Percentiles rank a stretch among this genome's conserved stretches.
phyloP scores from a whole-genome alignment of 30 jellyfish, hydroid and myxozoan genomes.

The Turritopsis rubra region DNA sequence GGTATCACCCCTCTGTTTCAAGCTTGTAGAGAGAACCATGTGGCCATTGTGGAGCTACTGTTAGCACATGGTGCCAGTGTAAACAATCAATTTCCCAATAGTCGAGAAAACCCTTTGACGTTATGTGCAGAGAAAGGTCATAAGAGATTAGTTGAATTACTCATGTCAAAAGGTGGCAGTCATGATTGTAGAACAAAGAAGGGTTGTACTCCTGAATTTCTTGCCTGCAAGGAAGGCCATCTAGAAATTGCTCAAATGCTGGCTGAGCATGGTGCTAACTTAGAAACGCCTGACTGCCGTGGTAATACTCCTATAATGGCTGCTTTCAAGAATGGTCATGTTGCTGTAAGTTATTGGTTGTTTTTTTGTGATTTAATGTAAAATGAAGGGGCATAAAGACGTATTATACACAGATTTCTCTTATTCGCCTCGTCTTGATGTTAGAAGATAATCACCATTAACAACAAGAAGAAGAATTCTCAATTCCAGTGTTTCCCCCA shows the following conservation, averaged over 20 bases:
- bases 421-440: no score
- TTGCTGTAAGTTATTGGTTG: slow-evolving; percentile 57
- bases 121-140: slow-evolving; percentile 96
- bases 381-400: no score
- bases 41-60: slow-evolving; percentile 67
- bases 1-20: slow-evolving; percentile 96
- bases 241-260: slow-evolving; percentile 75
- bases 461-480: no score
- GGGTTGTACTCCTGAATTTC: slow-evolving; percentile 88
- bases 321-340: slow-evolving; percentile 89
- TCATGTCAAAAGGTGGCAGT: slow-evolving; percentile 72
- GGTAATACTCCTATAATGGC: slow-evolving; percentile 98
- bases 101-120: slow-evolving; percentile 97
- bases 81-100: slow-evolving; percentile 87
- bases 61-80: slow-evolving; percentile 88
- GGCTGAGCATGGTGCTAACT: slow-evolving; percentile 63
- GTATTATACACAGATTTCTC: no score
- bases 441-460: no score
- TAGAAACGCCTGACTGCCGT: slow-evolving; percentile 94
- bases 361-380: no score
- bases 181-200: slow-evolving; percentile 96
- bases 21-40: slow-evolving; percentile 98
- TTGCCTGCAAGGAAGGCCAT: slow-evolving; percentile 96
- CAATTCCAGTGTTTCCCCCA: no score
- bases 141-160: slow-evolving; percentile 54